Base-by-base conservation (phyloP, 2,888 invertebrate species). In the Orchesella flavescens region DNA sequence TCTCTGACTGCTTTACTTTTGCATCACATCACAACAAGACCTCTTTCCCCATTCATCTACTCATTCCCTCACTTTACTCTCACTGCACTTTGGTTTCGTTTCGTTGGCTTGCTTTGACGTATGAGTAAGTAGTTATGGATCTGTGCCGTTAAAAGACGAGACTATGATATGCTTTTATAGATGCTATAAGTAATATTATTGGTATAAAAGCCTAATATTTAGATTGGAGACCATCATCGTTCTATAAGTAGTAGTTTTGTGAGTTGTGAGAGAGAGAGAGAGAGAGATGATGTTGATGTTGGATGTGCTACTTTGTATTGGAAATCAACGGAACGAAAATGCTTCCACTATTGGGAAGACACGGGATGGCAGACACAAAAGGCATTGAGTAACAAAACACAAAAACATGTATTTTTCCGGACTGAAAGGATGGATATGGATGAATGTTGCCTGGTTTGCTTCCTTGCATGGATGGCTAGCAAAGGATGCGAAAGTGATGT, bases 401-500 rank as follows among this genome's bases (percentile, higher is more conserved):
- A 69, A 78, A 72, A 66, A 73, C 23, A 17, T 55, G 71, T 34
- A 15, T 72, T 65, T 80, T 80, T 72, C 65, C 44, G 46, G 80
- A 68, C 55, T 68, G 80, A 80, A 80, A 68, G 80, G 74, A 80
- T 80, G 80, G 66, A 73, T 80, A 80, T 80, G 80, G 74, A 73
- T 80, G 80, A 80, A 73, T 80, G 59, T 80, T 75, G 81, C 55
- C 63, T 73, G 57, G 80, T 75, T 81, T 61, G 69, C 63, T 81
- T 69, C 59, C 75, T 68, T 81, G 81, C 81, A 81, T 81, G 81
- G 75, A 81, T 81, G 75, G 81, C 69, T 75, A 75, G 75, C 44
- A 81, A 81, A 81, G 75, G 81, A 81, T 75, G 81, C 57, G 69
- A 76, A 82, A 82, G 76, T 75, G 82, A 82, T 82, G 82, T 82